Base-by-base conservation (phyloP, 2,797 vertebrate species). In the Erpetoichthys calabaricus region DNA sequence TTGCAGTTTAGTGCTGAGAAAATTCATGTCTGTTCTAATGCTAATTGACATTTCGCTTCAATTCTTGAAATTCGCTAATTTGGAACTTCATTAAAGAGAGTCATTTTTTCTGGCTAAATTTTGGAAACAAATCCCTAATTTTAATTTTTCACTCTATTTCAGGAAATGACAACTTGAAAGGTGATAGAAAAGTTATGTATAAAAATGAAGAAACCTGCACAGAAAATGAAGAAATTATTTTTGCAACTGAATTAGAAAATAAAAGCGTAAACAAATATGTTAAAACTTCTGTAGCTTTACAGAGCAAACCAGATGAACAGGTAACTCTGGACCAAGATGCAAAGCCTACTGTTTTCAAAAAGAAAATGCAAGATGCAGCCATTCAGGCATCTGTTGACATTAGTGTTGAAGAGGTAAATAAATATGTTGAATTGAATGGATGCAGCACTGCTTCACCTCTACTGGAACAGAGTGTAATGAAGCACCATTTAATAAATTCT, bases 401-500 rank as follows among this genome's bases (percentile, higher is more conserved):
- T 53, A 62, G 64, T 47, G 57, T 59, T 64, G 68, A 68, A 55
- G 45, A 51, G n/a, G 53, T 46, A 4, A 62, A 60, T 42, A 44
- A 25, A 45, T 44, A 42, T 25, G 6, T 66, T 65, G 53, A 65
- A 62, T 41, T 3, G 54, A n/a, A 41, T 51, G 62, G 50, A 47
- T 42, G 53, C 59, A 45, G 47, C 47, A 3, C 62, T 45, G 65
- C 25, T 25, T 25, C 25, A 25, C 25, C 25, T 25, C 25, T 63
- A 62, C 59, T 61, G 61, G 70, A 70, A 63, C 73, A 76, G 68
- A 75, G 66, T 6, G 63, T 76, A 56, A 42, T 64, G 10, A 60
- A 43, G 41, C n/a, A 41, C 1, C n/a, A 60, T 50, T 56, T 70
- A 3, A 47, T 5, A 47, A 62, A 70, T 58, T 59, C 55, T 4